phyloP scores from a whole-genome alignment of 2,888 invertebrate species.

The Stenodema calcarata region DNA sequence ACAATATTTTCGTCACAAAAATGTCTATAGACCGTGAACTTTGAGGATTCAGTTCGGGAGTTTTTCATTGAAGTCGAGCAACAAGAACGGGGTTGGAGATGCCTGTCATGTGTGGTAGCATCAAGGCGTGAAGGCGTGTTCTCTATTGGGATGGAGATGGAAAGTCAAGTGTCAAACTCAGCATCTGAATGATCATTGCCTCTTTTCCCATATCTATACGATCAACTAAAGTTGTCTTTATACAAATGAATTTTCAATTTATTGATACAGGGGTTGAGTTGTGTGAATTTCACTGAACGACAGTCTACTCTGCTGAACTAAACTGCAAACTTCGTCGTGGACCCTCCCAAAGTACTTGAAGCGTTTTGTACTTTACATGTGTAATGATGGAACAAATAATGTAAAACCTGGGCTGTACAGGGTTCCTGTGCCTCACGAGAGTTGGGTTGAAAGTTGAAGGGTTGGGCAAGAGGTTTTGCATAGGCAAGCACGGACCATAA shows the following conservation, averaged over 20 bases:
- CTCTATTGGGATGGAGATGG: no score
- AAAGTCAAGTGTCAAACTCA: no score
- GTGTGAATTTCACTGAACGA: no score
- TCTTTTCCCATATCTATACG: no score
- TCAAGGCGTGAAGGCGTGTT: not conserved
- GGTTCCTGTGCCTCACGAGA: not conserved
- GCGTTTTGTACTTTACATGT: not conserved
- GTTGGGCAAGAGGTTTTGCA: not conserved
- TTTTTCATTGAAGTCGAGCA: not conserved
- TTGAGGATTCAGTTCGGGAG: not conserved
- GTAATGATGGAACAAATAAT: slow-evolving; percentile 8
- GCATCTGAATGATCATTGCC: no score
- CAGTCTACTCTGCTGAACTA: no score
- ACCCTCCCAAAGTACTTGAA: not conserved
- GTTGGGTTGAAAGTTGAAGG: not conserved
- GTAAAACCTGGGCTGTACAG: not conserved
- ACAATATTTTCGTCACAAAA: not conserved
- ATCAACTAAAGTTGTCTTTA: no score
- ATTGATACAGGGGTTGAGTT: no score
- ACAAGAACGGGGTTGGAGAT: not conserved
- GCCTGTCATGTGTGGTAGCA: not conserved
- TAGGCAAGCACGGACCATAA: not conserved
- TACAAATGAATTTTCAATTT: no score
- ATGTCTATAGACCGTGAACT: not conserved
- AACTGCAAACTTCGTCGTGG: not conserved